These are phyloP conservation scores for Petrocephalus sullivani DNA, from an alignment of 2,797 vertebrate genomes.

Conservation along the genomic window DNA sequence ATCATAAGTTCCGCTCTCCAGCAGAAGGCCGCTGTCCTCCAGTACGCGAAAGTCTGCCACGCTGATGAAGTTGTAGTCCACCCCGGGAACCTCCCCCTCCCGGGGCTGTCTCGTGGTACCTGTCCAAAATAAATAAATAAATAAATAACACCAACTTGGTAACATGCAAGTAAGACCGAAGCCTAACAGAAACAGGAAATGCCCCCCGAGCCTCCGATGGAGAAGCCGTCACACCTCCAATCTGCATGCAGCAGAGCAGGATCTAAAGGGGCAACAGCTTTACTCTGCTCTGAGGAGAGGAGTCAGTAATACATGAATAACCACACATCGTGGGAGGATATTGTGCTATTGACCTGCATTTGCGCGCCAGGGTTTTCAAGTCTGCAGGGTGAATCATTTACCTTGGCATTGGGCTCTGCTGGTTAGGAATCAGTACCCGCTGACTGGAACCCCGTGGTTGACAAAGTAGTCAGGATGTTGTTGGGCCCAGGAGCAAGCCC, in stretches of 20 bases:
- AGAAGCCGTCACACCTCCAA: neutral
- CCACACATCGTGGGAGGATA: neutral
- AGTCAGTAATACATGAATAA: neutral
- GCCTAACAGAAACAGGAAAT: conserved; percentile 5
- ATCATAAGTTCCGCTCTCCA: conserved; percentile 98
- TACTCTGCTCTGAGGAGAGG: neutral
- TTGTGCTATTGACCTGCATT: neutral
- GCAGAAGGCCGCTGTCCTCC: conserved; percentile 88
- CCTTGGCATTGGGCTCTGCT: neutral
- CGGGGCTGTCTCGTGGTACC: conserved; percentile 95
- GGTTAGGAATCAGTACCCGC: neutral
- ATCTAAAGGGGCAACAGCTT: neutral
- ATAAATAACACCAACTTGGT: conserved; percentile 20
- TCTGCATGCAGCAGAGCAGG: neutral
- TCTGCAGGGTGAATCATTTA: neutral
- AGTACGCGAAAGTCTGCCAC: conserved; percentile 89
- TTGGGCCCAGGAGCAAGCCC: neutral
- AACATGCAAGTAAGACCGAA: neutral
- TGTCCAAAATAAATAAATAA: conserved; percentile 48
- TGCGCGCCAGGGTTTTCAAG: neutral
- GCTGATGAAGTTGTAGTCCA: conserved; percentile 98
- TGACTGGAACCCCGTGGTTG: too few relatives aligned
- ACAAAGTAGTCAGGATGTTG: neutral
- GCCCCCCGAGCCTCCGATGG: neutral
- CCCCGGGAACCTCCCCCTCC: conserved; percentile 93